Base-by-base conservation (phyloP, 2,113 vertebrate genomes). In the Syngnathus scovelli region DNA sequence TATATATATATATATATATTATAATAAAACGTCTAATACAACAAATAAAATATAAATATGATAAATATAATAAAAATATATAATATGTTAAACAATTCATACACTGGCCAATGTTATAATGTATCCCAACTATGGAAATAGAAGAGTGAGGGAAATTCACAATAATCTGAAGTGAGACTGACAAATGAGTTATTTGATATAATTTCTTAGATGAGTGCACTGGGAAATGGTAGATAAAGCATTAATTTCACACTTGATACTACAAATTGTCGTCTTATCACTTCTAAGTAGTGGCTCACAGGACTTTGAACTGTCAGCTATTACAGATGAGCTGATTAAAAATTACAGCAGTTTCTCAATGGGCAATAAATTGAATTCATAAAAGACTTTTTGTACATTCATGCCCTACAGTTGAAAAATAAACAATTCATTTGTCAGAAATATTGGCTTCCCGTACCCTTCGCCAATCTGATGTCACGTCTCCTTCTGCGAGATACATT, bases 161-260 rank as follows among this genome's bases (percentile, higher is more conserved):
- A 73, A 66, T 77, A 73, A 74, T 79, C 66, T 70, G 74, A 82
- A 74, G 19, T 21, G 43, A 71, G 74, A 21, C 23, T 21, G 49
- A 77, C 77, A 79, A 77, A 77, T 81, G 68, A 78, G 64, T 72
- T 64, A 78, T 80, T 80, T 76, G 68, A 70, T 80, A 66, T 69
- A 52, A 76, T 76, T 74, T 71, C 71, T 78, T 78, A 80, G 61
- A 61, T 59, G 60, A 65, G 60, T 71, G 78, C 75, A 43, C 73
- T 67, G n/a, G 44, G 68, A 76, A 76, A 76, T 76, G 66, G 48
- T 61, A 83, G 72, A 78, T 76, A 72, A 77, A 75, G 70, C 69
- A 74, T 76, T 72, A 2, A 83, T 86, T 84, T 84, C 82, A 86
- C 76, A 84, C 66, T 72, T 83, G 78, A 75, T 69, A 69, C 69